phyloP scores from a whole-genome alignment of 53 echinoderm and acorn worm species.

The Holothuria leucospilota region DNA sequence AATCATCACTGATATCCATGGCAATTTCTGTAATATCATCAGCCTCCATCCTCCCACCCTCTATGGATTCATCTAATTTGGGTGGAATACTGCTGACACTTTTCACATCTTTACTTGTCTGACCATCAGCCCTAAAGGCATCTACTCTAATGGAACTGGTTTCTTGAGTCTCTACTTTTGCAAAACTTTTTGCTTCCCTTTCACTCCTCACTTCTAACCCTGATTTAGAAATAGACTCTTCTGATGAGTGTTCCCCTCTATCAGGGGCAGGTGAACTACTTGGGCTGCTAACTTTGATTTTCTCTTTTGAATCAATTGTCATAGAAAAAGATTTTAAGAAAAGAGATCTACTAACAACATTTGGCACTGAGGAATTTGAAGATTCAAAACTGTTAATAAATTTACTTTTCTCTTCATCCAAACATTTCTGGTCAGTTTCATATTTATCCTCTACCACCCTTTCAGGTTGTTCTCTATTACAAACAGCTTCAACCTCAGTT shows the following conservation, averaged over 20 bases:
- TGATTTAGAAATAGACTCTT: too few species aligned
- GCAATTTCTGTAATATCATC: slow-evolving; percentile 43
- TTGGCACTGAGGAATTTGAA: neutral
- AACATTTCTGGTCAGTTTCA: neutral
- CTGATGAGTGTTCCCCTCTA: too few species aligned
- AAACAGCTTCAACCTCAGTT: neutral
- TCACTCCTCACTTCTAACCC: too few species aligned
- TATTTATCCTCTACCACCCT: neutral
- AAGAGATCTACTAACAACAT: neutral
- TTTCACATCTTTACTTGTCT: too few species aligned
- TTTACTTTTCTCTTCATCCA: slow-evolving; percentile 8
- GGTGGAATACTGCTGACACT: neutral
- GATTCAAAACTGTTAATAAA: neutral
- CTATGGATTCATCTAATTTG: neutral
- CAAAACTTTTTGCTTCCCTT: too few species aligned
- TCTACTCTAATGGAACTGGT: too few species aligned
- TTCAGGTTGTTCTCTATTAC: neutral
- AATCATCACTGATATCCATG: slow-evolving; percentile 60
- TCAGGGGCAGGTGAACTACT: too few species aligned
- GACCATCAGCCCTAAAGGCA: too few species aligned
- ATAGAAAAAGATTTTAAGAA: too few species aligned
- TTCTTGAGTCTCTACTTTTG: too few species aligned
- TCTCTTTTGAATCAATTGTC: too few species aligned
- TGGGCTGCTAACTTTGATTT: too few species aligned
- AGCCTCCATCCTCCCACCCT: neutral